phyloP scores from a whole-genome alignment of 2,888 invertebrate genomes.

The Acrocyrtus sp. region DNA sequence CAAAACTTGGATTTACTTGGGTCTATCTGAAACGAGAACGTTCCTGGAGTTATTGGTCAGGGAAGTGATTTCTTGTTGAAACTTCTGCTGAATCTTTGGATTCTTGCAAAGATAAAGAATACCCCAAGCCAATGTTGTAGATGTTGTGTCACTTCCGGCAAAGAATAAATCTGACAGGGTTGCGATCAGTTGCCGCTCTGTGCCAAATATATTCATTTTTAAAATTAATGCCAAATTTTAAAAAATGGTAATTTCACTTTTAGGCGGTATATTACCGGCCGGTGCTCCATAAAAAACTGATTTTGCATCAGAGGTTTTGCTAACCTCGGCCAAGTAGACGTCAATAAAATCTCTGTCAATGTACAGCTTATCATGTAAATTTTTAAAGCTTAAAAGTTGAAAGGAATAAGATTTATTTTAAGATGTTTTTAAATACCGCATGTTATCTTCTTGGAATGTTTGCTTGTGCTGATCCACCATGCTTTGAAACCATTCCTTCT shows the following conservation, averaged over 20 bases:
- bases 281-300: not conserved
- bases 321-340: not conserved
- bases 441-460: constrained; percentile 2
- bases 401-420: too few species aligned
- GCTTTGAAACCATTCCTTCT: constrained; percentile 1
- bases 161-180: constrained; percentile 38
- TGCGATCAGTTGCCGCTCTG: constrained; percentile 16
- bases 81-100: constrained; percentile 38
- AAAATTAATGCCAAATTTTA: too few species aligned
- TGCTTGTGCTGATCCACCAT: constrained; percentile 10
- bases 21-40: constrained; percentile 28
- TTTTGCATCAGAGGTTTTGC: not conserved
- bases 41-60: constrained; percentile 35
- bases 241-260: too few species aligned
- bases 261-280: too few species aligned
- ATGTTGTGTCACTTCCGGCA: constrained; percentile 48
- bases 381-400: not conserved
- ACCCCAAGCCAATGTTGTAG: constrained; percentile 40
- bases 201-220: not conserved
- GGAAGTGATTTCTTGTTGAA: constrained; percentile 41
- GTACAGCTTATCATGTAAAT: too few species aligned
- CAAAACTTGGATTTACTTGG: constrained; percentile 37
- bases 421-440: too few species aligned
- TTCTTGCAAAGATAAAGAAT: constrained; percentile 36
- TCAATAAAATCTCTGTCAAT: constrained; percentile 9